A percentile compares a stretch with the other conserved stretches of the same genome.
These are phyloP conservation scores for Polyploca ridens DNA, from an alignment of 2,888 invertebrate species.

Conservation along the genomic window DNA sequence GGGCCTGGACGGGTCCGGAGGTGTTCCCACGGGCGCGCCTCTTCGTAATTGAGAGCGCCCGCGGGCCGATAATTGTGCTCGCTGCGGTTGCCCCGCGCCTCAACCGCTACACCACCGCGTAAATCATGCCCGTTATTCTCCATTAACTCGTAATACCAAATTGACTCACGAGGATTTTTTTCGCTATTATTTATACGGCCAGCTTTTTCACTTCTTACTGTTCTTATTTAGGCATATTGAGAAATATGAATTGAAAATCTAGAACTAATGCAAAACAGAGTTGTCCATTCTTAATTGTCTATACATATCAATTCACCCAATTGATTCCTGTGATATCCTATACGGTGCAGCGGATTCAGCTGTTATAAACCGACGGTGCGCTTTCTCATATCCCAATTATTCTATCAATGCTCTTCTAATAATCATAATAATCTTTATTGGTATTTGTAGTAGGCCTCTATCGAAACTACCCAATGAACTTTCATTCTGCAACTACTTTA, in stretches of 20 bases:
- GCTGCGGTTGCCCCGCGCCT: constrained; percentile 64
- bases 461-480: too few species aligned
- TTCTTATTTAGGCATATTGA: constrained; percentile 17
- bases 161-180: constrained; percentile 77
- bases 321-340: too few species aligned
- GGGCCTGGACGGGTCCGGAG: constrained; percentile 63
- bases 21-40: constrained; percentile 80
- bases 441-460: too few species aligned
- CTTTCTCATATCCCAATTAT: too few species aligned
- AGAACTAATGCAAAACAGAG: too few species aligned
- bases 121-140: constrained; percentile 84
- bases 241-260: constrained; percentile 24
- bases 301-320: too few species aligned
- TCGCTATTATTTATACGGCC: constrained; percentile 41
- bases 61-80: constrained; percentile 83
- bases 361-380: too few species aligned
- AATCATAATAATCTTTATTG: too few species aligned
- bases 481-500: too few species aligned
- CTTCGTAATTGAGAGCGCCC: constrained; percentile 83
- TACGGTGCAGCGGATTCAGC: too few species aligned
- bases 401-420: too few species aligned
- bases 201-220: constrained; percentile 39
- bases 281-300: too few species aligned
- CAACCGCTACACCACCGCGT: constrained; percentile 61
- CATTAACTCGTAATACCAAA: constrained; percentile 82